Evolutionary conservation across 2,888 invertebrate species (phyloP), one percentile per base, ranked within the genome.

Genomic region (Trissolcus brochymenae): DNA sequence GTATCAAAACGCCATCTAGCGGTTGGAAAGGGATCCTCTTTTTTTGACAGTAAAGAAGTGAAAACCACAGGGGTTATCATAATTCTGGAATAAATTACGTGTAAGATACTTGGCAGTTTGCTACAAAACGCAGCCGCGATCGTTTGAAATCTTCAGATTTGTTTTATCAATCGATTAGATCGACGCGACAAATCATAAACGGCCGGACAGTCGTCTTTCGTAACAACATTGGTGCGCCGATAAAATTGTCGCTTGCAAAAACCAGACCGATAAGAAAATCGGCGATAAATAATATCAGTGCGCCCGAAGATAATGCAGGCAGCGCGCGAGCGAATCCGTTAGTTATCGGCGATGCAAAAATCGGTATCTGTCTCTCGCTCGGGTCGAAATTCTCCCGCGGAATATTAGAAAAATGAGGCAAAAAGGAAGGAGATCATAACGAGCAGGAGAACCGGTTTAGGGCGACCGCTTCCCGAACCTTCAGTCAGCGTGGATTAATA

Each of bases 401-500:
- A 65, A 59, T 40, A 67, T 57, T 51, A 67, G 57, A 67, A 67
- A 51, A 57, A 67, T 16, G 17, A 66, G 57, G 19, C 11, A 51
- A 55, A 55, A 55, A 35, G 29, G 35, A 72, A 79, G 64, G 72
- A 72, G 72, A 76, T 76, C 75, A 72, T 75, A 79, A 72, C 78
- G 78, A 72, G 78, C 78, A 14, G 13, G 53, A 54, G 53, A 78
- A 78, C 78, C 78, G 78, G 75, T 71, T 77, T 65, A 77, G 68
- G 72, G 68, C 25, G 25, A 76, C 71, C 55, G 61, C 73, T 78
- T 75, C 74, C 74, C 78, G 78, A 53, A 71, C 74, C 78, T 75
- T 78, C 74, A 66, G 74, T 74, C 78, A 78, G 57, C 73, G 68
- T 16, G 78, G 78, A 78, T 78, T 78, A 78, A 78, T 78, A 78